Evolutionary conservation across 2,888 invertebrate species (phyloP), one percentile per base, ranked within the genome.

Genomic region (Hyposoter dolosus): DNA sequence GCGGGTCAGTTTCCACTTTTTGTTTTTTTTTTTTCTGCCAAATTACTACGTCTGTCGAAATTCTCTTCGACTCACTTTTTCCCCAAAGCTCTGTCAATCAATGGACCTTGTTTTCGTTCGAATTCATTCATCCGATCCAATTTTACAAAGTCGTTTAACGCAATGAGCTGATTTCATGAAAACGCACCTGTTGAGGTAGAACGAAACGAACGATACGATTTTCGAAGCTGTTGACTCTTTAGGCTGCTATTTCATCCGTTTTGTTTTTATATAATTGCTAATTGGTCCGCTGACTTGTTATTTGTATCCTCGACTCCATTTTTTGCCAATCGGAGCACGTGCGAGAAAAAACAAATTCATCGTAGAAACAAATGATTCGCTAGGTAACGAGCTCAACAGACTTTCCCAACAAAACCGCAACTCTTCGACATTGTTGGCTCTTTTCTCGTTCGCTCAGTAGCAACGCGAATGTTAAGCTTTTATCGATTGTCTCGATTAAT

Each of bases 1-100:
- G 82, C 88, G 84, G 88, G 81, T 89, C 89, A 88, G 84, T 90
- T 89, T 90, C 85, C 87, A 86, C 28, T 28, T 28, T 82, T n/a
- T n/a, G n/a, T n/a, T 1, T 28, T 28, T 28, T 28, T 84, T 72
- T 50, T 45, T 23, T 45, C 4, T n/a, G 9, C 43, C 2, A 32
- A 60, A 66, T 50, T 17, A 50, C 47, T 28, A 28, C 60, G 43
- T 9, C 40, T n/a, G 17, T 5, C 66, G 7, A 40, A 69, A n/a
- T 45, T 28, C 28, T 12, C 9, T 45, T 47, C 17, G 15, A 28
- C 43, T 19, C 5, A 23, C 9, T 72, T 72, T 72, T 32, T 72
- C 35, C 32, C 35, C 32, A 32, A 4, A n/a, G 9, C 17, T 5
- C 7, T n/a, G n/a, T 32, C n/a, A 53, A 53, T 19, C 28, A 28